Conservation (phyloP, 2,888 invertebrate species). For the Rotaria sp. region DNA sequence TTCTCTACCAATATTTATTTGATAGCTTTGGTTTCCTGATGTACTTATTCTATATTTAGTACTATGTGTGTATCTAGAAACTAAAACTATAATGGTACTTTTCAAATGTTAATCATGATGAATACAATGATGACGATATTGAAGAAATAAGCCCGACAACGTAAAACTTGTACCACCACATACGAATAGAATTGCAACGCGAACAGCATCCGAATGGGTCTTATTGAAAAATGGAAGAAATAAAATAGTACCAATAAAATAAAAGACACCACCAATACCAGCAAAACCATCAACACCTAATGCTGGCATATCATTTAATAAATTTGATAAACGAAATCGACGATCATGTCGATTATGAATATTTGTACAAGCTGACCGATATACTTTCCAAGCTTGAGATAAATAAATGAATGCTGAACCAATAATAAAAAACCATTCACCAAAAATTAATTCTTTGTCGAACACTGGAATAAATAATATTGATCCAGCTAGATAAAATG, state of each 20-base stretch:
- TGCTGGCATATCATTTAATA: not conserved
- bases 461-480: not conserved
- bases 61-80: too few species aligned
- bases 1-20: too few species aligned
- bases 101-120: not conserved
- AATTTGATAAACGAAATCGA: not conserved
- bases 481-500: not conserved
- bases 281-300: not conserved
- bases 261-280: not conserved
- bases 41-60: too few species aligned
- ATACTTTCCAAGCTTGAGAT: not conserved
- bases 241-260: not conserved
- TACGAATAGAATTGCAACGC: not conserved
- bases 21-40: too few species aligned
- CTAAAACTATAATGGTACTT: too few species aligned
- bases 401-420: not conserved
- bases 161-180: not conserved
- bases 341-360: not conserved
- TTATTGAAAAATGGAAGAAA: not conserved
- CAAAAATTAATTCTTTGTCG: not conserved
- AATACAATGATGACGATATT: not conserved
- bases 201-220: not conserved
- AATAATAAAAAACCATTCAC: not conserved
- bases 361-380: not conserved
- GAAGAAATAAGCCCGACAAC: not conserved